Base-by-base conservation (phyloP, 1,140 invertebrate species). In the Melanaphis sacchari region DNA sequence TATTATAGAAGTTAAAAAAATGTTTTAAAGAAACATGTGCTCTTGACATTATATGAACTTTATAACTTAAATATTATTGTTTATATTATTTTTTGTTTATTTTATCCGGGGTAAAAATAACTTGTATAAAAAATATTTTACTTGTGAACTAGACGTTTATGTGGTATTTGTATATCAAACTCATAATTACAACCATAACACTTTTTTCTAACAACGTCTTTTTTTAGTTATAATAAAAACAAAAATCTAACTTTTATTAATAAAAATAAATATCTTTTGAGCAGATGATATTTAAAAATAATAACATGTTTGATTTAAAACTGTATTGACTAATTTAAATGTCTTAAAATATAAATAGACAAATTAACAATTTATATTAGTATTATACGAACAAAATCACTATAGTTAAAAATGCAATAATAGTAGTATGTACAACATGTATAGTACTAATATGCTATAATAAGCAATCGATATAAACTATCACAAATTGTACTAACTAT, bases 31-130 rank as follows among this genome's bases (percentile, higher is more conserved):
- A 90, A 59, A 90, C 89, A 59, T 90, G 38, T 90, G 89, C 26
- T 90, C 52, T 59, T 41, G 52, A 90, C 38, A 90, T 90, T 90
- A 90, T 46, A 66, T 59, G 54, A 90, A 90, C 89, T 90, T 90
- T 90, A n/a, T 66, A 41, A 66, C 89, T 90, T 59, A 90, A 90
- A 90, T 90, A 90, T 90, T 90, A 90, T 90, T 90, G 52, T 59
- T 59, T 59, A 90, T 66, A 90, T 41, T 90, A 38, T 90, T 90
- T 90, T 40, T 90, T 90, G 89, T 90, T 90, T 90, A 90, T 59
- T 90, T 66, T 90, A 90, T 59, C 89, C 38, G 8, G 38, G 31
- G 40, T 90, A 90, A 90, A 90, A 90, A 90, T 90, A 90, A 66
- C 89, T 66, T 90, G 38, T 90, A 59, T 90, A 66, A 90, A 52